Evolutionary conservation across 1,140 invertebrate species (phyloP), one percentile per base, ranked within the genome.

Genomic region (Arctopsyche grandis): DNA sequence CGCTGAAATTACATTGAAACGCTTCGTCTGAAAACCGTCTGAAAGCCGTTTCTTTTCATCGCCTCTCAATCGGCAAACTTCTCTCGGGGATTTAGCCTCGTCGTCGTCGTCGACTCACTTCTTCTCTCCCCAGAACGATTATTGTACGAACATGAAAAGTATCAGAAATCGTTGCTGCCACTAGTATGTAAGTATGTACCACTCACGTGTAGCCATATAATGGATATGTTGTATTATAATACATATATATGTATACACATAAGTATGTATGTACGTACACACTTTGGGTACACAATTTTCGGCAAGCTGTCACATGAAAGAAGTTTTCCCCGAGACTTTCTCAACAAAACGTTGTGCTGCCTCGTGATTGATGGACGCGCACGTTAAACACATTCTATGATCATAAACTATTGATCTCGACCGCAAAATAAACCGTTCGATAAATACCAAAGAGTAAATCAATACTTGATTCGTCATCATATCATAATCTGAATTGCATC

Each of bases 291-390:
- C 63, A 66, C 24, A 66, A 66, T 22, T 66, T 66, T 26, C 10
- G 24, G 63, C 63, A 22, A 9, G 63, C 63, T 66, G 63, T 66
- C 63, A 66, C 63, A 66, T 66, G 63, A 66, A 66, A 66, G 63
- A 22, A 22, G 3, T 66, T 66, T 66, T 66, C 63, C 48, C 10
- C 63, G 63, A 26, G 22, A 66, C 63, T 66, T 66, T 66, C 63
- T 52, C 16, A 52, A 24, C 21, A 66, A 66, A 66, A 66, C 10
- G 63, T 22, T 24, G 21, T 52, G 16, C 10, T 22, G 63, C 19
- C 5, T 7, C 9, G 56, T 66, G 63, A 66, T 66, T 66, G 63
- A 66, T 66, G 63, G 63, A 4, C 24, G 63, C 63, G 3, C 1
- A 38, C 29, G 29, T 38, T 38, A 38, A 38, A 38, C 29, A 38